Conservation (phyloP, 2,113 vertebrate species). For the Cariama cristata region DNA sequence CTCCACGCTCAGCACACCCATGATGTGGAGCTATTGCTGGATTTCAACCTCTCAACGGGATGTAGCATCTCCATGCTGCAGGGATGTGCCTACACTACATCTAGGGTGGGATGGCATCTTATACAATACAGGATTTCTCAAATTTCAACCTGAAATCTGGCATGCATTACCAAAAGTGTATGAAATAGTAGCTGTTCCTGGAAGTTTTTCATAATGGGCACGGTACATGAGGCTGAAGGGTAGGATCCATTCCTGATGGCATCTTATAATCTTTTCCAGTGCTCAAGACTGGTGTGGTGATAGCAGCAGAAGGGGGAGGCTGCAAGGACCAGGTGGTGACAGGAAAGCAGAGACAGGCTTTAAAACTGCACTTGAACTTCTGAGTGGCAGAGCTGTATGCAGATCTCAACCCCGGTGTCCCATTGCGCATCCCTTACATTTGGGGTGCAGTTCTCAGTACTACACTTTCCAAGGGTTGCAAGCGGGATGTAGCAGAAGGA, state of each 20-base stretch:
- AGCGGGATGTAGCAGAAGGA: not conserved
- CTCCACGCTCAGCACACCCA: not conserved
- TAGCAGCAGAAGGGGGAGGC: not conserved
- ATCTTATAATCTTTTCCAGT: not conserved
- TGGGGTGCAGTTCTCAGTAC: not conserved
- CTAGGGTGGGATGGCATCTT: not conserved
- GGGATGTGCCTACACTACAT: too few species aligned
- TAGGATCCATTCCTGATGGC: not conserved
- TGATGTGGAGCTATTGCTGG: not conserved
- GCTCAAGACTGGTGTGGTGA: not conserved
- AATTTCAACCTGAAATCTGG: not conserved
- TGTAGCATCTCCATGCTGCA: not conserved
- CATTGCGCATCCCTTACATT: not conserved
- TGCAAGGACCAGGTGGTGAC: not conserved
- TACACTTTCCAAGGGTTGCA: not conserved
- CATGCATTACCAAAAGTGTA: not conserved
- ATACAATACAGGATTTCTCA: not conserved
- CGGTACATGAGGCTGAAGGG: not conserved
- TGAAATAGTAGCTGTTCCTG: not conserved
- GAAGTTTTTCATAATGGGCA: not conserved
- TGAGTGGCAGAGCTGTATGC: not conserved
- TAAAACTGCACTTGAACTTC: not conserved
- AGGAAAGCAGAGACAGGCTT: not conserved
- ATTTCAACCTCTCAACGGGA: rapidly evolving
- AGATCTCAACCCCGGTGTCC: not conserved